These are phyloP conservation scores for Amazona ochrocephala DNA, from an alignment of 2,797 vertebrate species.

Conservation along the genomic window DNA sequence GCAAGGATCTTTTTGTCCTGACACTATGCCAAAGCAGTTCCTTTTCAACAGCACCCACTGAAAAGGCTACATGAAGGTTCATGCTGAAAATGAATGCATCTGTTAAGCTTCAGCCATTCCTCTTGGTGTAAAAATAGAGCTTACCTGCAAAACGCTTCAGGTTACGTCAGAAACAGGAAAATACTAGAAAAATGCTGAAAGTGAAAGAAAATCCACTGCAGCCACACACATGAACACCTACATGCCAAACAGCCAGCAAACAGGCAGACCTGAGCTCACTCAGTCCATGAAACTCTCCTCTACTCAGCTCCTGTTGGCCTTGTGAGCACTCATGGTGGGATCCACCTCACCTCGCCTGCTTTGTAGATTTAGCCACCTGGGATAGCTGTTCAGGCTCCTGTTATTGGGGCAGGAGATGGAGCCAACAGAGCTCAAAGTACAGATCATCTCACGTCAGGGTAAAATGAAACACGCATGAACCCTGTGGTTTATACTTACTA, in stretches of 20 bases:
- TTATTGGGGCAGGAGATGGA: fast-evolving
- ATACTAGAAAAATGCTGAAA: not conserved
- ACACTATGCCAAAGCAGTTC: not conserved
- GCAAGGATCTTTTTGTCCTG: not conserved
- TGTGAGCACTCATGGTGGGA: not conserved
- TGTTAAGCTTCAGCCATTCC: not conserved
- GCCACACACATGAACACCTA: fast-evolving
- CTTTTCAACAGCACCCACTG: not conserved
- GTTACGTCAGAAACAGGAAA: not conserved
- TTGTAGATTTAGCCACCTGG: not conserved
- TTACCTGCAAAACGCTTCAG: not conserved
- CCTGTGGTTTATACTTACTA: not conserved
- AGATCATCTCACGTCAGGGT: not conserved
- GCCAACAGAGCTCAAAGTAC: not conserved
- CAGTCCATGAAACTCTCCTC: fast-evolving
- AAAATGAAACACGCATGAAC: not conserved
- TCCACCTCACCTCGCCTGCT: not conserved
- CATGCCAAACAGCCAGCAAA: not conserved
- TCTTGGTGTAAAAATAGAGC: not conserved
- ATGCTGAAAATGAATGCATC: not conserved
- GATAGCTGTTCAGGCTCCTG: not conserved
- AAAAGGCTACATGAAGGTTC: not conserved
- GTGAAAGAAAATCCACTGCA: not conserved
- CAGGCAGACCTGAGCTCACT: fast-evolving
- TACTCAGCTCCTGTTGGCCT: not conserved